phyloP scores from a whole-genome alignment of 1,140 invertebrate species.

The Geopemphigus sp. region DNA sequence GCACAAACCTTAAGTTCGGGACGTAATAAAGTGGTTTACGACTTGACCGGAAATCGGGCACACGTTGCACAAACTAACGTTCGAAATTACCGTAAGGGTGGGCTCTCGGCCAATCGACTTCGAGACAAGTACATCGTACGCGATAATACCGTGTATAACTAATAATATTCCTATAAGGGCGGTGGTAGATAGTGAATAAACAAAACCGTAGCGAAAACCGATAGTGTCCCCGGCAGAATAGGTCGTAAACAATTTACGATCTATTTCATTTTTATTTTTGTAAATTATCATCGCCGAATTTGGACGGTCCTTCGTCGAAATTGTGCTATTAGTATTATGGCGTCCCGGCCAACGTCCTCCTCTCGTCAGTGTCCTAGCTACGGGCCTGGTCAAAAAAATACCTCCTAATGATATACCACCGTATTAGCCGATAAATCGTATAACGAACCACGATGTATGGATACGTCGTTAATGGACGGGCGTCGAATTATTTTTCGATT shows the following conservation, averaged over 20 bases:
- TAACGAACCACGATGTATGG: not conserved
- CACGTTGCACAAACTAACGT: not conserved
- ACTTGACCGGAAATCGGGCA: not conserved
- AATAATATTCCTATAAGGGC: not conserved
- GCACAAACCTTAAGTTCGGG: too few relatives aligned
- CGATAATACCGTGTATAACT: not conserved
- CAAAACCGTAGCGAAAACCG: too few relatives aligned
- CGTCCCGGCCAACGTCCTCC: too few relatives aligned
- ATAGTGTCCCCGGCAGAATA: too few relatives aligned
- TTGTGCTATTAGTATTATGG: too few relatives aligned
- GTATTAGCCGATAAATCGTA: not conserved
- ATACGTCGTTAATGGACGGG: conserved; percentile 15
- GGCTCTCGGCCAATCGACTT: not conserved
- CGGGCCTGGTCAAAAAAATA: not conserved
- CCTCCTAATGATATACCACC: not conserved
- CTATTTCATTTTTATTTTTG: too few relatives aligned
- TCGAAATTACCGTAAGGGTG: not conserved
- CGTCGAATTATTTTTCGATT: not conserved
- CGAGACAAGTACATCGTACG: not conserved
- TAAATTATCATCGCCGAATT: too few relatives aligned
- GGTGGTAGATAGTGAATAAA: not conserved
- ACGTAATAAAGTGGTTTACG: not conserved
- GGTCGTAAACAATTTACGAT: too few relatives aligned
- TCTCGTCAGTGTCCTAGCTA: too few relatives aligned
- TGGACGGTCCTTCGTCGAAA: too few relatives aligned